Base-by-base conservation (phyloP, 23 tunicate species). In the Styela clava region DNA sequence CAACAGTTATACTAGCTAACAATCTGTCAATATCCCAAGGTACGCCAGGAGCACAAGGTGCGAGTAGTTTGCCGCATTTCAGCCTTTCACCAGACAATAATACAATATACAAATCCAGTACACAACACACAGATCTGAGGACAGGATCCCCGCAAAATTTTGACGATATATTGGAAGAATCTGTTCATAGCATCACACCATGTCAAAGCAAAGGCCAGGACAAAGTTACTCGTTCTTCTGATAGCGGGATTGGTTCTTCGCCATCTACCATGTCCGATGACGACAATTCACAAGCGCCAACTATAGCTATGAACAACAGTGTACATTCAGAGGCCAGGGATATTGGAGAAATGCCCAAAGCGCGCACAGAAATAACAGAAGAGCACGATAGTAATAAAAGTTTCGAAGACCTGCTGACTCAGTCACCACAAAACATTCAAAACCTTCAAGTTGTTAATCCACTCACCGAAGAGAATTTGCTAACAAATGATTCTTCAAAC, bases 211-310 rank as follows among this genome's bases (percentile, higher is more conserved):
- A 12, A 18, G 16, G 22, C 12, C 16, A 12, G 18, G 71, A 67
- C 16, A 22, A n/a, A 16, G 31, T 25, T 18, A 24, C 22, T 22
- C 71, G 31, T 0, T 67, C 71, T 25, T 67, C 71, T 16, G 71
- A 67, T 67, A 67, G 71, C 31, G 71, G 71, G n/a, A 67, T 67
- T 67, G 71, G 71, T 0, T 67, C 71, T 25, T 67, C 71, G 16
- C 71, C 71, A 22, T 29, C 71, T 18, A 67, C 71, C 16, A 27
- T 29, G 71, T 67, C 71, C 16, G 71, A 67, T 24, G 71, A 67
- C 16, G 71, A 67, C 71, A 44, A 44, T 44, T 5, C 12, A 12
- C 56, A 44, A 44, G 56, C 56, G 56, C 56, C 7, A 5, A 5
- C 56, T 5, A 12, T 12, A 44, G 9, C 56, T 44, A 12, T 12